Evolutionary conservation across 2,888 invertebrate species (phyloP).

Genomic region (Andrena trimmerana): DNA sequence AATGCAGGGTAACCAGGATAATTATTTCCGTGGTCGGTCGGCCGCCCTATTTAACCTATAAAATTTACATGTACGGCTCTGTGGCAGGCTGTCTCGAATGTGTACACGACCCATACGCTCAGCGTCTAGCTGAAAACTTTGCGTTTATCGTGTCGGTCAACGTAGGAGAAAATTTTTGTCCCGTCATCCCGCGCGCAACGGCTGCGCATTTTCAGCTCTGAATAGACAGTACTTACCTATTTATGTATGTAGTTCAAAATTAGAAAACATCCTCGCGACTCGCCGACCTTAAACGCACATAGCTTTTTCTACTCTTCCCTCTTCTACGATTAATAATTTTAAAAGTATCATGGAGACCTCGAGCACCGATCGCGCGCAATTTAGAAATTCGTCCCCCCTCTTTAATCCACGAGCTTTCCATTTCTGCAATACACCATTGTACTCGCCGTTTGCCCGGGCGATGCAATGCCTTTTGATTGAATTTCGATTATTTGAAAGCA

Average conservation of each 20-base stretch:
- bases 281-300: slow-evolving; percentile 3
- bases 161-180: slow-evolving; percentile 59
- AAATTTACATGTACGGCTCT: slow-evolving; percentile 77
- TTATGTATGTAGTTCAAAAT: slow-evolving; percentile 7
- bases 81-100: slow-evolving; percentile 32
- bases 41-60: slow-evolving; percentile 78
- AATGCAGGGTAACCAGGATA: slow-evolving; percentile 77
- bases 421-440: slow-evolving; percentile 15
- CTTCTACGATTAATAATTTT: neutral
- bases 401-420: slow-evolving; percentile 32
- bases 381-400: slow-evolving; percentile 9
- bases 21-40: slow-evolving; percentile 78
- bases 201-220: slow-evolving; percentile 7
- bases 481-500: slow-evolving; percentile 65
- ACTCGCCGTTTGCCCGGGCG: slow-evolving; percentile 1
- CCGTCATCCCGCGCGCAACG: slow-evolving; percentile 28
- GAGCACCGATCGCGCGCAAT: neutral
- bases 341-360: neutral
- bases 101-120: slow-evolving; percentile 47
- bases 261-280: slow-evolving; percentile 33
- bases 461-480: slow-evolving; percentile 63
- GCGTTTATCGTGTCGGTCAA: slow-evolving; percentile 55
- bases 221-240: slow-evolving; percentile 15
- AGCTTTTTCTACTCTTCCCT: neutral
- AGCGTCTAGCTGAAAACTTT: slow-evolving; percentile 65